Conservation (phyloP, 1,140 invertebrate species). For the Steinernema khuongi region DNA sequence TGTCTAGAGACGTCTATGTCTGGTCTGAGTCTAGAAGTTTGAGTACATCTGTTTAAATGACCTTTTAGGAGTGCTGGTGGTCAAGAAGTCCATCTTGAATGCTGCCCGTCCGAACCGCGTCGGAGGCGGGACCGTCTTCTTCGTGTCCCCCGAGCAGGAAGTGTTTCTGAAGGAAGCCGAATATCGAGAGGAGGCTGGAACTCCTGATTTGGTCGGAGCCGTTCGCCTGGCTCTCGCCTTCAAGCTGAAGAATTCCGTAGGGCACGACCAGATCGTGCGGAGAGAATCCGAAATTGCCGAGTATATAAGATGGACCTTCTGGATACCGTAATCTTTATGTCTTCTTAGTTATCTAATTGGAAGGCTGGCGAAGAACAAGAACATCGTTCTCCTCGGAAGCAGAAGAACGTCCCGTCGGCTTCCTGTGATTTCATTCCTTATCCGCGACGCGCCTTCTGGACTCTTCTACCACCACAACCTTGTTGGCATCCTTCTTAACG, state of each 20-base stretch:
- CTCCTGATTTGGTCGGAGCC: conserved; percentile 74
- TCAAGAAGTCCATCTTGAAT: conserved; percentile 67
- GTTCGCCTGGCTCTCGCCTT: conserved; percentile 78
- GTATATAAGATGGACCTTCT: not conserved
- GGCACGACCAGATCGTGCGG: conserved; percentile 69
- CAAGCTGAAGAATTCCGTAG: conserved; percentile 76
- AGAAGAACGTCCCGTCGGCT: conserved; percentile 66
- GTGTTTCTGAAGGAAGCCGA: conserved; percentile 64
- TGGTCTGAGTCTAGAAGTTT: too few species aligned
- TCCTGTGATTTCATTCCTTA: conserved; percentile 79
- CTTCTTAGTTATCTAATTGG: conserved; percentile 31
- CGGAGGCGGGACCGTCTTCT: conserved; percentile 68
- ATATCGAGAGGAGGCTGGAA: conserved; percentile 76
- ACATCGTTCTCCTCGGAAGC: conserved; percentile 75
- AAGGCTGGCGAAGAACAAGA: conserved; percentile 66
- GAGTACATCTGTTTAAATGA: too few species aligned
- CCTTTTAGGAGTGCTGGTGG: conserved; percentile 66
- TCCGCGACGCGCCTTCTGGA: conserved; percentile 70
- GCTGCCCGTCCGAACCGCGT: conserved; percentile 63
- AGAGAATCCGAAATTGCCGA: conserved; percentile 65
- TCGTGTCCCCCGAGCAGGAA: conserved; percentile 60
- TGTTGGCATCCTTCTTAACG: conserved; percentile 77
- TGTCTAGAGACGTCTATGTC: not conserved
- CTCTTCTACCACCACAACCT: conserved; percentile 84
- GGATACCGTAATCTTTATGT: not conserved